Evolutionary conservation across 2,888 invertebrate species (phyloP).

Genomic region (Vandiemenella viatica): DNA sequence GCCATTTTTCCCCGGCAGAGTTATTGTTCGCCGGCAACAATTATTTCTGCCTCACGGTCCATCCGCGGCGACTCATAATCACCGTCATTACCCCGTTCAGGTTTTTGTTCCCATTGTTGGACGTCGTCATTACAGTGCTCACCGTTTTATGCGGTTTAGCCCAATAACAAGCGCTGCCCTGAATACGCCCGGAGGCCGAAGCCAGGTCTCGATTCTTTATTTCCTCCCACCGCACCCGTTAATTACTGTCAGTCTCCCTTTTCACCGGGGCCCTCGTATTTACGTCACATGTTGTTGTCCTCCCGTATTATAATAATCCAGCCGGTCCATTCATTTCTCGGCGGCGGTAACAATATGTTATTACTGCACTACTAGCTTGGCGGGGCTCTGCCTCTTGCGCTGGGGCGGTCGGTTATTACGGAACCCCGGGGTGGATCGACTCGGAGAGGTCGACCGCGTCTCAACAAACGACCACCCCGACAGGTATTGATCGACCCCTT

Average conservation of each 20-base stretch:
- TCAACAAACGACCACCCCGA: no score
- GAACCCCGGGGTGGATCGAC: neutral
- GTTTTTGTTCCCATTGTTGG: neutral
- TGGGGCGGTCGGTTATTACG: neutral
- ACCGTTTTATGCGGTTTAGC: neutral
- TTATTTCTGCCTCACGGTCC: no score
- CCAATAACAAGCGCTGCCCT: neutral
- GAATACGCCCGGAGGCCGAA: no score
- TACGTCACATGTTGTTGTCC: neutral
- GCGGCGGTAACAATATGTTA: neutral
- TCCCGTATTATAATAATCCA: neutral
- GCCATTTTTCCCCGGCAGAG: no score
- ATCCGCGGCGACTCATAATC: neutral
- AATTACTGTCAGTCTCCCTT: neutral
- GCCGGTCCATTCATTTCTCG: neutral
- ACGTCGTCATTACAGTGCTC: neutral
- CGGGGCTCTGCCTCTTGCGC: neutral
- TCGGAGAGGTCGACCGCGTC: no score
- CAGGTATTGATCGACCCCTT: no score
- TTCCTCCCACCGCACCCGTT: neutral
- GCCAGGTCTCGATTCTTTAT: no score
- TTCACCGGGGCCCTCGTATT: neutral
- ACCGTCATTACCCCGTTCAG: neutral
- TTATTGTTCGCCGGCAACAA: no score
- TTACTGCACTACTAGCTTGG: no score